phyloP scores from a whole-genome alignment of 2,113 vertebrate species.

The Taurulus bubalis region DNA sequence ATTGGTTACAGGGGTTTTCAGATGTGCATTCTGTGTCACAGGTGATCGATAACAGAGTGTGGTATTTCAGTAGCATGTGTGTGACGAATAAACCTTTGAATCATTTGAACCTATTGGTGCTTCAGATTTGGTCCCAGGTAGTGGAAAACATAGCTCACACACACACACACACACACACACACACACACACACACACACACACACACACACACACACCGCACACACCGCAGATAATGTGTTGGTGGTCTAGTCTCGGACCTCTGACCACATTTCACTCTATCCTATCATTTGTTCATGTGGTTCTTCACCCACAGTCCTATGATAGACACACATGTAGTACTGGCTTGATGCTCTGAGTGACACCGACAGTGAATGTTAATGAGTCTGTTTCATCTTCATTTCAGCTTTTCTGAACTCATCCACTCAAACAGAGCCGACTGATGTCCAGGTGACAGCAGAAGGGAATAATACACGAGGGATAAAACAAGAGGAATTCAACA shows the following conservation, averaged over 20 bases:
- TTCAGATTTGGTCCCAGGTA: neutral
- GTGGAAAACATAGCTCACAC: neutral
- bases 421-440: neutral
- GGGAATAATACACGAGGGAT: neutral
- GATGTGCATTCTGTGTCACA: neutral
- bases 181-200: no score
- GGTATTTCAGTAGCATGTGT: neutral
- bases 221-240: neutral
- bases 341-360: neutral
- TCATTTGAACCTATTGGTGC: neutral
- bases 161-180: no score
- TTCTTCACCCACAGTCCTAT: neutral
- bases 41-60: neutral
- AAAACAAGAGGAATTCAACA: neutral
- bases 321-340: neutral
- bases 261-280: neutral
- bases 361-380: neutral
- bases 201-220: no score
- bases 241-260: neutral
- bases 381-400: neutral
- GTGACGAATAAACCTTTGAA: neutral
- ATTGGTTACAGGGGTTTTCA: neutral
- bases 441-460: neutral
- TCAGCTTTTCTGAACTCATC: slow-evolving; percentile 42
- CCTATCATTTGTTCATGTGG: neutral